A percentile compares a stretch with the other conserved stretches of the same genome.
phyloP scores from a whole-genome alignment of 2,888 invertebrate genomes.

The Pediacus dermestoides region DNA sequence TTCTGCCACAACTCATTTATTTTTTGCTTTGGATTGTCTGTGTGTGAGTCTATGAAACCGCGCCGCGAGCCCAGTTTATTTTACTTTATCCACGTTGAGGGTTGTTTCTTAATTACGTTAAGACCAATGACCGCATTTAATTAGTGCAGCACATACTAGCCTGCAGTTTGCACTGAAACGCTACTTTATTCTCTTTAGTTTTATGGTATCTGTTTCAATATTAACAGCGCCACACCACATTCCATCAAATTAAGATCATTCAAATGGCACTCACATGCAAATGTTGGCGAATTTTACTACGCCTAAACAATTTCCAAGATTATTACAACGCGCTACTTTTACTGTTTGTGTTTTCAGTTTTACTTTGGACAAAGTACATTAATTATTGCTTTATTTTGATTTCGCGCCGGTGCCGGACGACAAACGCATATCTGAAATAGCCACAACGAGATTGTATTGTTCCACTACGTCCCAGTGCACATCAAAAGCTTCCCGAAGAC shows the following conservation, averaged over 20 bases:
- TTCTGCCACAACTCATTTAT: conserved; percentile 41
- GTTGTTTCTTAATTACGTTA: conserved; percentile 31
- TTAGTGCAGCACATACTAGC: no score
- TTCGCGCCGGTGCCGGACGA: conserved; percentile 14
- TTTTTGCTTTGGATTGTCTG: conserved; percentile 31
- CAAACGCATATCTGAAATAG: conserved; percentile 21
- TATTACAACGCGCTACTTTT: no score
- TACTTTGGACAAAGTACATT: no score
- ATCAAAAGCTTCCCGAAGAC: no score
- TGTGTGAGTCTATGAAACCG: conserved; percentile 17
- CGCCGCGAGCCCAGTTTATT: conserved; percentile 22
- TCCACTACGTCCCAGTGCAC: no score
- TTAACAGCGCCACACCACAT: conserved; percentile 28
- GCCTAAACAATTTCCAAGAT: no score
- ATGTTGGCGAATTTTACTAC: no score
- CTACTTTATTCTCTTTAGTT: conserved; percentile 3
- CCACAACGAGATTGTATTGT: conserved; percentile 5
- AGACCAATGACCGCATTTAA: conserved; percentile 19
- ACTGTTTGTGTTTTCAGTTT: no score
- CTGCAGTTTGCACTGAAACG: conserved; percentile 13
- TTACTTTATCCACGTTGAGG: conserved; percentile 29
- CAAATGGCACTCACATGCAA: no score
- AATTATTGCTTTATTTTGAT: conserved; percentile 22
- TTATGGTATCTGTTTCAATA: conserved; percentile 27
- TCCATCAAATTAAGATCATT: conserved; percentile 40